phyloP scores from a whole-genome alignment of 2,888 invertebrate genomes.

The Hydropsyche betteni region DNA sequence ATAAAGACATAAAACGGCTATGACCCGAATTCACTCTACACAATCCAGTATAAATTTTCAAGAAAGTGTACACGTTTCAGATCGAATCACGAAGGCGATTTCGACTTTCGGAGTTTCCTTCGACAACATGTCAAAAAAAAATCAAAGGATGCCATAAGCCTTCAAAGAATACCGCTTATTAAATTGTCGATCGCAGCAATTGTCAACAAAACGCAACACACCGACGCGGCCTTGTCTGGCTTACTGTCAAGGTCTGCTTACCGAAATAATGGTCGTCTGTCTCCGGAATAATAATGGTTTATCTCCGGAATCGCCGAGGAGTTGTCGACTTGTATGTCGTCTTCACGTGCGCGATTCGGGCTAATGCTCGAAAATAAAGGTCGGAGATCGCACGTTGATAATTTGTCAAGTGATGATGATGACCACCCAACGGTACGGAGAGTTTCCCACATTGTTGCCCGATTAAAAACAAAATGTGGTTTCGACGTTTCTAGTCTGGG shows the following conservation, averaged over 20 bases:
- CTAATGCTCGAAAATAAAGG: slow-evolving; percentile 21
- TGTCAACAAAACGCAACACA: slow-evolving; percentile 1
- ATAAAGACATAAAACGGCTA: slow-evolving; percentile 9
- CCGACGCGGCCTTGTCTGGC: slow-evolving; percentile 12
- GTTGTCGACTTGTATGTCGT: too few relatives aligned
- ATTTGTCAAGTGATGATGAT: slow-evolving; percentile 25
- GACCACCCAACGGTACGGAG: slow-evolving; percentile 2
- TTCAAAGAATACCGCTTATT: too few relatives aligned
- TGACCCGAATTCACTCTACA: neutral
- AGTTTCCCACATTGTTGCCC: slow-evolving; percentile 7
- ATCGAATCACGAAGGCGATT: too few relatives aligned
- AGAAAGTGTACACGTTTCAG: too few relatives aligned
- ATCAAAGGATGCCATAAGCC: too few relatives aligned
- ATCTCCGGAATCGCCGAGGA: slow-evolving; percentile 3
- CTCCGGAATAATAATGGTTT: slow-evolving; percentile 10
- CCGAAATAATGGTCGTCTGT: slow-evolving; percentile 17
- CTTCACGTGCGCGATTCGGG: neutral
- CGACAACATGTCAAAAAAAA: too few relatives aligned
- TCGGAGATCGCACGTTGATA: slow-evolving; percentile 12
- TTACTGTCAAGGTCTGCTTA: slow-evolving; percentile 29
- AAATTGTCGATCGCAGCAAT: neutral
- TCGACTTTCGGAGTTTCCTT: too few relatives aligned
- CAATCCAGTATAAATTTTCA: too few relatives aligned
- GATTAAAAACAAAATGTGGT: neutral
- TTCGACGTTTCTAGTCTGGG: neutral